phyloP scores from a whole-genome alignment of 2,888 invertebrate species.

The Dryocosmus kuriphilus region DNA sequence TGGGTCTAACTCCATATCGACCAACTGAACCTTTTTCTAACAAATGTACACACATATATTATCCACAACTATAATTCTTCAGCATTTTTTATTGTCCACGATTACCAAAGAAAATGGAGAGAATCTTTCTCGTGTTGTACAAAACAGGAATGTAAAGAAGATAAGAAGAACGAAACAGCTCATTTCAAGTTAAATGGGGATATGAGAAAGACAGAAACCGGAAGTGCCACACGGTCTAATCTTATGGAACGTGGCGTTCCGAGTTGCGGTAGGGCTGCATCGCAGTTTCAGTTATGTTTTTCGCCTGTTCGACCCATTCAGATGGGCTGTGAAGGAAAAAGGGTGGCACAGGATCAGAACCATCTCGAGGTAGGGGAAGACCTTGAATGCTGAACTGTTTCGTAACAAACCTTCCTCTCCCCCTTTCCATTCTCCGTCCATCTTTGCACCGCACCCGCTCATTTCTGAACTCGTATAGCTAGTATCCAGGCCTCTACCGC shows the following conservation, averaged over 20 bases:
- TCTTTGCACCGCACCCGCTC: conserved; percentile 44
- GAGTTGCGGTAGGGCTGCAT: conserved; percentile 40
- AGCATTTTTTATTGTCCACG: too few relatives aligned
- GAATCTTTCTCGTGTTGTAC: too few relatives aligned
- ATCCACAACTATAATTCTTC: too few relatives aligned
- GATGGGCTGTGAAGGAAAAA: conserved; percentile 49
- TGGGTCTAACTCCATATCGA: too few relatives aligned
- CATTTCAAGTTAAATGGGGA: background rate
- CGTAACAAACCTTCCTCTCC: conserved; percentile 73
- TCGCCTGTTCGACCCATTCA: conserved; percentile 45
- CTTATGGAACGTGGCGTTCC: background rate
- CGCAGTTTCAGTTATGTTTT: conserved; percentile 8
- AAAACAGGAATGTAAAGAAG: background rate
- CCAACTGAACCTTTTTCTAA: too few relatives aligned
- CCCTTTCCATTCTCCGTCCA: conserved; percentile 69
- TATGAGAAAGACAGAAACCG: background rate
- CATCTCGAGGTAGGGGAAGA: conserved; percentile 55
- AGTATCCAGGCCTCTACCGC: conserved; percentile 37
- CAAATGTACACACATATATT: too few relatives aligned
- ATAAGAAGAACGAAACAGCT: background rate
- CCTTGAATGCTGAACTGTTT: conserved; percentile 67
- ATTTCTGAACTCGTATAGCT: background rate
- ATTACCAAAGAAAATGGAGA: too few relatives aligned
- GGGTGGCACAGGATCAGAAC: conserved; percentile 57
- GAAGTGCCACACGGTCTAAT: conserved; percentile 4